These are phyloP conservation scores for Agelastica alni DNA, from an alignment of 2,888 invertebrate genomes.

Conservation along the genomic window DNA sequence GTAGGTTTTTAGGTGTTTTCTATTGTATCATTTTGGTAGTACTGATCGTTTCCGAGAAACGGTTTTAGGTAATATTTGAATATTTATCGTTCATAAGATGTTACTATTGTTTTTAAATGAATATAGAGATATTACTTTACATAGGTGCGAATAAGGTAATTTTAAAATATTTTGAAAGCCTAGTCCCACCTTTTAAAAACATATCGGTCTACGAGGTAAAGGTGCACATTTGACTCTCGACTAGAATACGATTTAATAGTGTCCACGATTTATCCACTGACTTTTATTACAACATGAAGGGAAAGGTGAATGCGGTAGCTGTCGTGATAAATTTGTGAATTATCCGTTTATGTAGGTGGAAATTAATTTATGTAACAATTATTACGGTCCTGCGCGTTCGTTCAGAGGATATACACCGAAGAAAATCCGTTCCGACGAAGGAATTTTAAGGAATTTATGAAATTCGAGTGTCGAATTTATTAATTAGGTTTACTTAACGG, in stretches of 20 bases:
- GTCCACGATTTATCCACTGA: conserved; percentile 27
- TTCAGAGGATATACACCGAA: not conserved
- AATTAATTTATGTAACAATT: conserved; percentile 28
- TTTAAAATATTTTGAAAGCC: no score
- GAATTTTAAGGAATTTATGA: conserved; percentile 16
- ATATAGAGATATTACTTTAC: no score
- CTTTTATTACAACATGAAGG: conserved; percentile 22
- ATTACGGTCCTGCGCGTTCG: conserved; percentile 20
- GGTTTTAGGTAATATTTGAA: no score
- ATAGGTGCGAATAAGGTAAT: no score
- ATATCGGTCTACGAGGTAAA: no score
- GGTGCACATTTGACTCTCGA: conserved; percentile 25
- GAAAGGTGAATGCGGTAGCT: conserved; percentile 20
- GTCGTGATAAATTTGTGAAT: conserved; percentile 24
- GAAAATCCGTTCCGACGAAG: conserved; percentile 8
- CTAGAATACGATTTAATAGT: conserved; percentile 26
- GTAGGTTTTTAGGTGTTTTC: no score
- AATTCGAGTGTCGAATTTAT: conserved; percentile 17
- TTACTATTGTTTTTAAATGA: no score
- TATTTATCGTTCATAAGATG: no score
- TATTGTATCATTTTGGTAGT: no score
- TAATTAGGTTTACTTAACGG: conserved; percentile 15
- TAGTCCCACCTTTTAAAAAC: no score
- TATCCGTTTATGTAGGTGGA: conserved; percentile 19
- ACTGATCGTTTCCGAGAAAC: no score